Base-by-base conservation (phyloP, 1,140 invertebrate species). In the Drosophila chauvacae region DNA sequence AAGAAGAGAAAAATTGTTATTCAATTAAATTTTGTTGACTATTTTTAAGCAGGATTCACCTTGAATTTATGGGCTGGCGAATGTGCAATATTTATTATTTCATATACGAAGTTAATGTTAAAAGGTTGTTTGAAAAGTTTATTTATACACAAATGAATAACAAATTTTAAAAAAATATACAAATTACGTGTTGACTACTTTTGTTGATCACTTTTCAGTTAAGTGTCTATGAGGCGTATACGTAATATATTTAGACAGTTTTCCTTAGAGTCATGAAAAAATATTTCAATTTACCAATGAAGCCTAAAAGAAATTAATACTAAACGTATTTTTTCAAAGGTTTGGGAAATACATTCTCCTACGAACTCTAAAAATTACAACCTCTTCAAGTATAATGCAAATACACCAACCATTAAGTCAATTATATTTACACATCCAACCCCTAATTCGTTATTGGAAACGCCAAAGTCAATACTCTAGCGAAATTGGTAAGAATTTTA, bases 21-120 rank as follows among this genome's bases (percentile, higher is more conserved):
- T 86, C 70, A 86, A 86, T 72, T 74, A 45, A 81, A 60, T 81
- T 41, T 51, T 47, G 50, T 45, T 55, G 39, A 61, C 45, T 87
- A 72, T 69, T 79, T 79, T 76, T 72, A 51, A 65, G 55, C 35
- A 72, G 39, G 28, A 47, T 55, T 77, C 58, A 72, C 79, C 82
- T 87, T 87, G 83, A 85, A 69, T 50, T 47, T 37, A 55, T 63
- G 45, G 16, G 55, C 11, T 18, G 39, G 33, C 68, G 59, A 62
- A 76, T 83, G 53, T 61, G 65, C 30, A 66, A 59, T 55, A 20
- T 59, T 48, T n/a, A 37, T 18, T 23, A 48, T 55, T 20, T 37
- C 5, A n/a, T 33, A 9, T 9, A 10, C 16, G 2, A 14, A 28
- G 4, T 9, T 7, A 26, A 23, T 10, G 14, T 58, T 14, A n/a